Percentiles rank a stretch among this genome's conserved stretches.
phyloP scores from a whole-genome alignment of 2,888 invertebrate species.

The Tenthredo scrophulariae region DNA sequence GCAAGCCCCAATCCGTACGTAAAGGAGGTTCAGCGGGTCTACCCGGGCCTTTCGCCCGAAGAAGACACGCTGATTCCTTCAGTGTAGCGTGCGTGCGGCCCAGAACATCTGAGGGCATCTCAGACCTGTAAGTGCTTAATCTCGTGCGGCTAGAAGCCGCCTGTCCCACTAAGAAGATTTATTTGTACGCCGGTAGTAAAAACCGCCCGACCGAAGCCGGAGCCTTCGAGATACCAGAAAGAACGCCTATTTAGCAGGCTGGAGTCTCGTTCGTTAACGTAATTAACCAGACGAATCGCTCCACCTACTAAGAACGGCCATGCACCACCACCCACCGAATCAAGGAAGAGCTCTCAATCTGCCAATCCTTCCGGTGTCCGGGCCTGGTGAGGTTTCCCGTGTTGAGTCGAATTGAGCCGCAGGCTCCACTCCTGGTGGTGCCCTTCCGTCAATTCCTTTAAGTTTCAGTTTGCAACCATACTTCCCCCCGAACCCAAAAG shows the following conservation, averaged over 20 bases:
- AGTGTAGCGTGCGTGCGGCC: conserved; percentile 85
- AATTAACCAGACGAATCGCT: conserved; percentile 88
- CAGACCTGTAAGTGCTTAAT: conserved; percentile 84
- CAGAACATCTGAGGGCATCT: no score
- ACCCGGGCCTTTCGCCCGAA: conserved; percentile 83
- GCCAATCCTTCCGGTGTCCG: no score
- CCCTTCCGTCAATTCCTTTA: conserved; percentile 85
- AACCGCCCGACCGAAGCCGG: conserved; percentile 53
- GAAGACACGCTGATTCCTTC: conserved; percentile 81
- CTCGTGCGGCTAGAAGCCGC: conserved; percentile 82
- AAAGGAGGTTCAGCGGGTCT: conserved; percentile 85
- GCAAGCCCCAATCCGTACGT: conserved; percentile 85
- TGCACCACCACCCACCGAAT: no score
- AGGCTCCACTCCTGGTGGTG: no score
- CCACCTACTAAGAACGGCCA: no score
- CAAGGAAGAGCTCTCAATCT: no score
- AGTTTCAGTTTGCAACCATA: conserved; percentile 84
- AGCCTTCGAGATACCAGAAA: conserved; percentile 67
- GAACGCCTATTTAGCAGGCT: conserved; percentile 81
- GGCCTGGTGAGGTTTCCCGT: no score
- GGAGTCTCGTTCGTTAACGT: conserved; percentile 87
- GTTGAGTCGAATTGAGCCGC: no score
- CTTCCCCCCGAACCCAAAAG: conserved; percentile 83
- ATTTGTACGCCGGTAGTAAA: conserved; percentile 67
- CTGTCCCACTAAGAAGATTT: conserved; percentile 83